A percentile compares a stretch with the other conserved stretches of the same genome.
phyloP scores from a whole-genome alignment of 2,888 invertebrate species.

The Chaitophorus viminalis region DNA sequence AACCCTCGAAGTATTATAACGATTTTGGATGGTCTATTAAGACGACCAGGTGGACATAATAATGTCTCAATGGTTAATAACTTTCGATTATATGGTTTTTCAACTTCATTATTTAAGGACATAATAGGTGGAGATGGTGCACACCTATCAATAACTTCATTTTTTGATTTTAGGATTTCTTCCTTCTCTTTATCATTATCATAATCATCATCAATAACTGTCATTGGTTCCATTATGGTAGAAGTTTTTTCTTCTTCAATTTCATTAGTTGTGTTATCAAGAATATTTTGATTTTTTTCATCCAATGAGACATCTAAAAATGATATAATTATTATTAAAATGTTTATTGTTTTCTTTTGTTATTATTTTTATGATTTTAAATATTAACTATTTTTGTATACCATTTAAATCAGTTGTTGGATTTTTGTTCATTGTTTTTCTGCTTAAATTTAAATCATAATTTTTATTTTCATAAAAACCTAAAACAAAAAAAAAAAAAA shows the following conservation, averaged over 20 bases:
- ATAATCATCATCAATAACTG: not conserved
- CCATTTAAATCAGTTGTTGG: constrained; percentile 2
- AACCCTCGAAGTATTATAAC: constrained; percentile 91
- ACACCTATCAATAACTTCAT: not conserved
- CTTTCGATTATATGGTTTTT: constrained; percentile 65
- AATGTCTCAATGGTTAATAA: constrained; percentile 80
- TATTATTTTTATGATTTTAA: no score
- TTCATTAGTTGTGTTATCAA: not conserved
- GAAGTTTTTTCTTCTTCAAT: constrained; percentile 4
- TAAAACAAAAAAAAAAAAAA: not conserved
- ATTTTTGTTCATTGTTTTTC: not conserved
- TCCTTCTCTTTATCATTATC: not conserved
- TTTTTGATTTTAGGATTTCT: not conserved
- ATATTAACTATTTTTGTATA: constrained; percentile 3
- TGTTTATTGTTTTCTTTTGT: no score
- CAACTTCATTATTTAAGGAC: not conserved
- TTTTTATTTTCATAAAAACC: not conserved
- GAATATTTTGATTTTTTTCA: not conserved
- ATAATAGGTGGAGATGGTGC: constrained; percentile 29
- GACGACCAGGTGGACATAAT: constrained; percentile 81
- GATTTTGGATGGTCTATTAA: constrained; percentile 81
- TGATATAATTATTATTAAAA: not conserved
- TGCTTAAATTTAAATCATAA: not conserved
- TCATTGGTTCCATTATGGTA: not conserved
- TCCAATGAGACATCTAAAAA: constrained; percentile 20